Evolutionary conservation across 2,113 vertebrate genomes (phyloP).

Genomic region (Mesembrinibis cayennensis): DNA sequence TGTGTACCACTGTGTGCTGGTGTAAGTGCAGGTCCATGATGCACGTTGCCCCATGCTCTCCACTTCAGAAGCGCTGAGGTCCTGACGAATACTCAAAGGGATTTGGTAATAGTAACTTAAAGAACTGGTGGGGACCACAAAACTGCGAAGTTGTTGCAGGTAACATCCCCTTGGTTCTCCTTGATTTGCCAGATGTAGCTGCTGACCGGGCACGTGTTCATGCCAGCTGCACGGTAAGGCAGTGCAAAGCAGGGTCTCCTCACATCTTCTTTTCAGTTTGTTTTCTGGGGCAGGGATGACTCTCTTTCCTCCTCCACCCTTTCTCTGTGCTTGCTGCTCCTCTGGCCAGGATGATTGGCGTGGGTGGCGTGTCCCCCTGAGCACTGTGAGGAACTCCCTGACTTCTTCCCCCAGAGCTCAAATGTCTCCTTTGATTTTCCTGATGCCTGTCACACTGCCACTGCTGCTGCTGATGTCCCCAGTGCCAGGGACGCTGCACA

Average conservation of each 20-base stretch:
- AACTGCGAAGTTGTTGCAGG: background rate
- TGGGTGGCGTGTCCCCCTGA: background rate
- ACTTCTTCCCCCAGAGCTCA: constrained; percentile 1
- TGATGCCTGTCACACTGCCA: constrained; percentile 26
- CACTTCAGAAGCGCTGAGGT: background rate
- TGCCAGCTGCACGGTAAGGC: background rate
- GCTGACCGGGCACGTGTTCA: fast-evolving
- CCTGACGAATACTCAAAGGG: background rate
- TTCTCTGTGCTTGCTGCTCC: background rate
- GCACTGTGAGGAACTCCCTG: constrained; percentile 6
- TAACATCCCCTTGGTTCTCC: background rate
- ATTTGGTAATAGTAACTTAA: background rate
- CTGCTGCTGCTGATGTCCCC: background rate
- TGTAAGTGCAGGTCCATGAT: background rate
- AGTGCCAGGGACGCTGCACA: background rate
- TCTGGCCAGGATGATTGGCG: background rate
- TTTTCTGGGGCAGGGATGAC: background rate
- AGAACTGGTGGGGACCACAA: background rate
- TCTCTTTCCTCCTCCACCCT: background rate
- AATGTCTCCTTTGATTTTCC: constrained; percentile 25
- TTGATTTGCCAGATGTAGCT: background rate
- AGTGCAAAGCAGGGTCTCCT: background rate
- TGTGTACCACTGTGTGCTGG: fast-evolving
- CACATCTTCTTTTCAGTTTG: background rate
- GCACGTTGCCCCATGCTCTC: background rate